phyloP scores from a whole-genome alignment of 2,888 invertebrate genomes.

The Drosophila lutescens region DNA sequence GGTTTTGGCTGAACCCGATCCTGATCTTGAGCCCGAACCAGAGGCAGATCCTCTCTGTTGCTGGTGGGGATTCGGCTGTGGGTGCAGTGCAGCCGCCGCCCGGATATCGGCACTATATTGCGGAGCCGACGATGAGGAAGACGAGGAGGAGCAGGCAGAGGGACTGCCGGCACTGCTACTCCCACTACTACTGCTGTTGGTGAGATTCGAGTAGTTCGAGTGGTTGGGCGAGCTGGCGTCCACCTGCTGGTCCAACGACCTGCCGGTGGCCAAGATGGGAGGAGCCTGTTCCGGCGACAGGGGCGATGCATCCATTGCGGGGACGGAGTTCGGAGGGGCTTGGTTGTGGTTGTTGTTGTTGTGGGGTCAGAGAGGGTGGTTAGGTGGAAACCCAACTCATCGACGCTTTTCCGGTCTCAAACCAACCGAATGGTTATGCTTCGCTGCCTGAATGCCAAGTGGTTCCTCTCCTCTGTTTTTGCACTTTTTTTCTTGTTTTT shows the following conservation, averaged over 20 bases:
- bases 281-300: conserved; percentile 42
- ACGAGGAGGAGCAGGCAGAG: conserved; percentile 55
- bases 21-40: conserved; percentile 40
- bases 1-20: conserved; percentile 79
- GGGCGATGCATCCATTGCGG: conserved; percentile 62
- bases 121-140: conserved; percentile 74
- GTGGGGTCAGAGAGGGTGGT: neutral
- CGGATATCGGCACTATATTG: conserved; percentile 79
- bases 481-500: conserved; percentile 16
- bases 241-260: conserved; percentile 76
- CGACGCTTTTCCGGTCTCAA: conserved; percentile 69
- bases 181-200: conserved; percentile 61
- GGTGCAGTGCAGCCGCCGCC: conserved; percentile 26
- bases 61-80: conserved; percentile 10
- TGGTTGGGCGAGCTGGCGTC: conserved; percentile 66
- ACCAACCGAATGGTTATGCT: conserved; percentile 51
- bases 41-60: conserved; percentile 42
- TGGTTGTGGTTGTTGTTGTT: neutral
- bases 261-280: conserved; percentile 42
- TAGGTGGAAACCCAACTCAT: conserved; percentile 60
- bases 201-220: conserved; percentile 78
- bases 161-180: conserved; percentile 58
- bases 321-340: conserved; percentile 3
- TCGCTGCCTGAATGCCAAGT: conserved; percentile 66
- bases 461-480: conserved; percentile 35